Conservation (phyloP, 2,113 vertebrate genomes). For the Hucho hucho region DNA sequence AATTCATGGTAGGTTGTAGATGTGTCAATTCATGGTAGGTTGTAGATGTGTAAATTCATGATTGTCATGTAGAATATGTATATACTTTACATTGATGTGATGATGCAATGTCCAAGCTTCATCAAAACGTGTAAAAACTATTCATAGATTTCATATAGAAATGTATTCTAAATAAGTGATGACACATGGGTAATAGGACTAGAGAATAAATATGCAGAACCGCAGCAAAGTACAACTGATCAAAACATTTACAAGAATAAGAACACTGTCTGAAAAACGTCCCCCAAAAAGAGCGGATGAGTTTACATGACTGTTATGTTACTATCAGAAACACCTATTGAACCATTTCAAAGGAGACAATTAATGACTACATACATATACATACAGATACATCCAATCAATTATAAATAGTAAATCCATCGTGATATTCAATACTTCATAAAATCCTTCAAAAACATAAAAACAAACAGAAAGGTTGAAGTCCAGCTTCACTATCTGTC, state of each 20-base stretch:
- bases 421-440: background rate
- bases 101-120: too few relatives aligned
- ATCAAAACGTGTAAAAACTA: too few relatives aligned
- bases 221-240: background rate
- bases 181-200: background rate
- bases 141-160: too few relatives aligned
- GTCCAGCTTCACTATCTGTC: constrained; percentile 69
- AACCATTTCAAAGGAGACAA: background rate
- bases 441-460: background rate
- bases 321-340: background rate
- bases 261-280: background rate
- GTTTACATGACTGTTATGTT: background rate
- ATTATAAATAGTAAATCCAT: constrained; percentile 65
- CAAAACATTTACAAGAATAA: background rate
- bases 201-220: background rate
- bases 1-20: too few relatives aligned
- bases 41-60: too few relatives aligned
- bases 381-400: constrained; percentile 18
- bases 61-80: too few relatives aligned
- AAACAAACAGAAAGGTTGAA: constrained; percentile 36
- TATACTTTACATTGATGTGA: too few relatives aligned
- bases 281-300: background rate
- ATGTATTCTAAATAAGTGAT: background rate
- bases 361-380: background rate
- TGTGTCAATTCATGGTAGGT: too few relatives aligned